Evolutionary conservation across 2,888 invertebrate genomes (phyloP), one percentile per base, ranked within the genome.

Genomic region (Cryptocephalus moraei): DNA sequence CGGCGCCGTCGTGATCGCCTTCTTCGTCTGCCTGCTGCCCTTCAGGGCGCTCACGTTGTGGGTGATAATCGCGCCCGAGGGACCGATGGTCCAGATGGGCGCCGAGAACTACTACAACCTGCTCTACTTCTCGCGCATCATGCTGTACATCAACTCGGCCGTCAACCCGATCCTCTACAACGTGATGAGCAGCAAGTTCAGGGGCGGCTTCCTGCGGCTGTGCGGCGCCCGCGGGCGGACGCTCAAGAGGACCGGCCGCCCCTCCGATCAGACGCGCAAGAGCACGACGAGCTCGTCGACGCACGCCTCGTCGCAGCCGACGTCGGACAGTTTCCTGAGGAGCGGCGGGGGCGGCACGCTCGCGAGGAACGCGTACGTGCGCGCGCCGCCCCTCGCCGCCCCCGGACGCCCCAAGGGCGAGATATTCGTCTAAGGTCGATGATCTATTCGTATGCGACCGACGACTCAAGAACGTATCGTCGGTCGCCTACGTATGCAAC

Each of bases 131-230:
- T 86, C 86, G 52, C 78, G 92, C 55, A 82, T 90, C 43, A 87
- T 92, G 86, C 73, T 89, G 45, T 92, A 91, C 63, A 75, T 91
- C 51, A 92, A 93, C 69, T 91, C 91, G 4, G 91, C 91, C 38
- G 80, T 91, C 56, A 92, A 93, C 70, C 92, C 92, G 1, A 86
- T 92, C 56, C 73, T 93, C 11, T 93, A 93, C 67, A 92, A 91
- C 67, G 73, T 92, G 53, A 90, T 92, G 86, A 91, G 90, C 39
- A 88, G 90, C 2, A 91, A 91, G 71, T 93, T 93, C 65, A 79
- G 92, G 8, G 82, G 83, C 44, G 89, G 88, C 4, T 89, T 90
- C 58, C 75, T 84, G 45, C 80, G 79, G 60, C 69, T 87, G 43
- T 76, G 85, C 52, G 76, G 78, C 10, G 54, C 64, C n/a, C 62